A percentile compares a stretch with the other conserved stretches of the same genome.
phyloP scores from a whole-genome alignment of 2,113 vertebrate genomes.

The Labrus mixtus region DNA sequence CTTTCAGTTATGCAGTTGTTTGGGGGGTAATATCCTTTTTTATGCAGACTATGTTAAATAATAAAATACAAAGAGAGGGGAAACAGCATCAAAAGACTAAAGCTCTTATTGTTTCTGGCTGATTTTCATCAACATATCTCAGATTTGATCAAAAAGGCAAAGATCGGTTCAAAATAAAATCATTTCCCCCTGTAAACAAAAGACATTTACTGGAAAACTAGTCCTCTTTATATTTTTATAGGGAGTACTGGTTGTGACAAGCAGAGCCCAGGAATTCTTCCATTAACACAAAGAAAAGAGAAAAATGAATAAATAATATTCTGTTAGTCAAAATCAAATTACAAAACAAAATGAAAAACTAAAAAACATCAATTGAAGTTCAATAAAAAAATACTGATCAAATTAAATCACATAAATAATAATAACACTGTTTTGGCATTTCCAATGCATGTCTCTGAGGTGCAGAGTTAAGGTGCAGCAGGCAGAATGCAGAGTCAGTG shows the following conservation, averaged over 20 bases:
- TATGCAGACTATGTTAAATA: background rate
- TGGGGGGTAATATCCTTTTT: no score
- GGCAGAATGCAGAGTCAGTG: slow-evolving; percentile 18
- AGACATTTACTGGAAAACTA: no score
- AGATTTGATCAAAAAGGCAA: background rate
- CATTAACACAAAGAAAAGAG: background rate
- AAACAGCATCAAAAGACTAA: background rate
- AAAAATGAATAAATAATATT: slow-evolving; percentile 18
- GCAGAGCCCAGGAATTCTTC: background rate
- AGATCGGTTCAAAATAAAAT: background rate
- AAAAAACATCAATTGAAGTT: background rate
- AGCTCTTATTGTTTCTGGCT: slow-evolving; percentile 14
- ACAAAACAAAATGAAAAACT: slow-evolving; percentile 7
- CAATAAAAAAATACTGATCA: background rate
- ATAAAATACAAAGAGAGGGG: background rate
- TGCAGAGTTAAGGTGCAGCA: slow-evolving; percentile 37
- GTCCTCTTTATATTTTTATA: no score
- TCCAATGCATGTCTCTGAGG: slow-evolving; percentile 62
- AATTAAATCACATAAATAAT: background rate
- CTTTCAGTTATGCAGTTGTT: background rate
- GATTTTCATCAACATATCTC: background rate
- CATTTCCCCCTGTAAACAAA: background rate
- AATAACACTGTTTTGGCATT: slow-evolving; percentile 68
- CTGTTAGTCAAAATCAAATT: slow-evolving; percentile 6
- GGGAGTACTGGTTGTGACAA: background rate